Evolutionary conservation across 2,797 vertebrate species (phyloP).

Genomic region (Ptychadena robeensis): DNA sequence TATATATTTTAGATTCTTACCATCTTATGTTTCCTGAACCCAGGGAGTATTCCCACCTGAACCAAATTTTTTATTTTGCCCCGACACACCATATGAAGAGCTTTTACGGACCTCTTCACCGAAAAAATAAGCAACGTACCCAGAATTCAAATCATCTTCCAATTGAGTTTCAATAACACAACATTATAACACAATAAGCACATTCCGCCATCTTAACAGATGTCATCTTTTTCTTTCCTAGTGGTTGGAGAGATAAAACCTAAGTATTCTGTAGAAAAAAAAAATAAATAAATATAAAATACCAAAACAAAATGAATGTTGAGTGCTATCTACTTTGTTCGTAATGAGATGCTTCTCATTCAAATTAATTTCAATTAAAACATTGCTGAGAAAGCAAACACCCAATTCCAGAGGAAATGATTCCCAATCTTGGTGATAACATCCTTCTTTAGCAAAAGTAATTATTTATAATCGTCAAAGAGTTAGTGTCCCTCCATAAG

Average conservation of each 20-base stretch:
- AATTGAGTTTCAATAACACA: conserved; percentile 27
- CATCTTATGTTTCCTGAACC: too few relatives aligned
- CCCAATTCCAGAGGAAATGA: conserved; percentile 81
- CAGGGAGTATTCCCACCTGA: too few relatives aligned
- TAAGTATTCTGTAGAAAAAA: conserved; percentile 25
- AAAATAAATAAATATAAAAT: conserved; percentile 42
- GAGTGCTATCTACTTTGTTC: conserved; percentile 82
- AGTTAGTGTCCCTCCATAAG: conserved; percentile 80
- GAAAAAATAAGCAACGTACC: background rate
- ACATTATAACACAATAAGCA: conserved; percentile 32
- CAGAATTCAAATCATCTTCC: conserved; percentile 35
- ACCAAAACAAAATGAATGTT: conserved; percentile 75
- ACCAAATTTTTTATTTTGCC: background rate
- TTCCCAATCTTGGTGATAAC: conserved; percentile 85
- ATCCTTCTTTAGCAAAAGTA: conserved; percentile 81
- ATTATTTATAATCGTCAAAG: conserved; percentile 86
- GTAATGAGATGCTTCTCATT: conserved; percentile 86
- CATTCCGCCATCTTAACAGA: conserved; percentile 35
- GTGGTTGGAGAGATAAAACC: conserved; percentile 19
- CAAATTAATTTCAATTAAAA: conserved; percentile 85
- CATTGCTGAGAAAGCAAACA: conserved; percentile 83
- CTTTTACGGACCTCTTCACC: background rate
- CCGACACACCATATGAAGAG: background rate
- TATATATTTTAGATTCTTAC: too few relatives aligned
- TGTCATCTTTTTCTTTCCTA: conserved; percentile 15